phyloP scores from a whole-genome alignment of 2,888 invertebrate species.

The Lasiommata megera region DNA sequence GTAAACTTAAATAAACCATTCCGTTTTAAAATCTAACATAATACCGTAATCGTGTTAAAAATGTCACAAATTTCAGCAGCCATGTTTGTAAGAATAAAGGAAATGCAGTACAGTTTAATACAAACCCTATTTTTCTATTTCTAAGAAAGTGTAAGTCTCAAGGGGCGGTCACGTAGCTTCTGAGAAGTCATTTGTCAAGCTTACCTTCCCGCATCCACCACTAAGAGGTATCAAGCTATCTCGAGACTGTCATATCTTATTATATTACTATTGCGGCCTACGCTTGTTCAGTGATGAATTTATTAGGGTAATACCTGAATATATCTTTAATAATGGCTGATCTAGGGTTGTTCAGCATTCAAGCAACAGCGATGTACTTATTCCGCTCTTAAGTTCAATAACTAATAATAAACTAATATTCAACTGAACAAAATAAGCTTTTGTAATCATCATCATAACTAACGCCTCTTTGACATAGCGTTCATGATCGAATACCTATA shows the following conservation, averaged over 20 bases:
- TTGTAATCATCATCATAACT: too few species aligned
- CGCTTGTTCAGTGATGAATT: conserved; percentile 13
- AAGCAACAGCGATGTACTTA: too few species aligned
- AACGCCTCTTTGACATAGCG: too few species aligned
- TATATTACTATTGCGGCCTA: conserved; percentile 14
- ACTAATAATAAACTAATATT: too few species aligned
- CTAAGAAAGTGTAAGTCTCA: conserved; percentile 6
- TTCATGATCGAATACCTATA: too few species aligned
- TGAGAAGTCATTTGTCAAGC: conserved; percentile 57
- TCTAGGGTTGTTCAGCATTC: too few species aligned
- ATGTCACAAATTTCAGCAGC: background rate
- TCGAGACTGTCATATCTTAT: conserved; percentile 17
- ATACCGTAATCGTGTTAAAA: background rate
- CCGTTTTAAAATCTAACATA: background rate
- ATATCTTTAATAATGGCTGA: background rate
- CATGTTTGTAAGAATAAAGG: conserved; percentile 1
- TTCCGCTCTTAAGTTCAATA: too few species aligned
- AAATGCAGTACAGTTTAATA: conserved; percentile 8
- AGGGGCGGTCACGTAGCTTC: conserved; percentile 39
- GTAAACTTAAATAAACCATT: background rate
- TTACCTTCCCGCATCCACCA: conserved; percentile 51
- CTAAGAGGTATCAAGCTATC: conserved; percentile 48
- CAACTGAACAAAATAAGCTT: too few species aligned
- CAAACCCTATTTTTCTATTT: conserved; percentile 7
- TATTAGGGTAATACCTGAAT: conserved; percentile 6